Conservation (phyloP, 2,888 invertebrate genomes). For the Isoperla grammatica region DNA sequence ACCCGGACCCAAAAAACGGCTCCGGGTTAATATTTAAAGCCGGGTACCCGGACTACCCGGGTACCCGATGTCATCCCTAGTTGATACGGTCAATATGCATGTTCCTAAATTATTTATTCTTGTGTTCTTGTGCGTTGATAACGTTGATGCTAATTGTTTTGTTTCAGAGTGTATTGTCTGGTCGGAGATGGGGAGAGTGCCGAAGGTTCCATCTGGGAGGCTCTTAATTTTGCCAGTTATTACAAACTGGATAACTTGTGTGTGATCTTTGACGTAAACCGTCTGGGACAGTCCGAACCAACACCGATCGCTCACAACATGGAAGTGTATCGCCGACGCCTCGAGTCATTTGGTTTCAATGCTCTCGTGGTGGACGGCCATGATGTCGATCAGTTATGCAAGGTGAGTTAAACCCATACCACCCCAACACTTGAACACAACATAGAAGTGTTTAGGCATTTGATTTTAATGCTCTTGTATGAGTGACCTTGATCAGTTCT, state of each 20-base stretch:
- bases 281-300: constrained; percentile 94
- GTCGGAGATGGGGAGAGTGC: constrained; percentile 98
- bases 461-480: too few species aligned
- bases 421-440: constrained; percentile 1
- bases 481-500: too few species aligned
- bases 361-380: constrained; percentile 94
- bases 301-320: constrained; percentile 87
- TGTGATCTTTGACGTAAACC: constrained; percentile 94
- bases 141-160: too few species aligned
- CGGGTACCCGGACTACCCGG: too few species aligned
- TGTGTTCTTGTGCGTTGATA: too few species aligned
- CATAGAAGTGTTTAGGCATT: too few species aligned
- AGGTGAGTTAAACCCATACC: constrained; percentile 44
- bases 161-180: constrained; percentile 81
- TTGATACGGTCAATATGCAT: too few species aligned
- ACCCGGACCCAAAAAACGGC: too few species aligned
- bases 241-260: constrained; percentile 96
- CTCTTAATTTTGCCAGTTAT: constrained; percentile 87
- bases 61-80: too few species aligned
- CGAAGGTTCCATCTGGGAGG: constrained; percentile 98
- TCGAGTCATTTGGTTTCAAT: constrained; percentile 88
- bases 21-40: too few species aligned
- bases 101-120: too few species aligned
- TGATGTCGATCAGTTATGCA: constrained; percentile 83
- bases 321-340: constrained; percentile 75